Percentiles rank a stretch among this genome's conserved stretches.
These are phyloP conservation scores for Lota lota DNA, from an alignment of 2,113 vertebrate genomes.

Conservation along the genomic window DNA sequence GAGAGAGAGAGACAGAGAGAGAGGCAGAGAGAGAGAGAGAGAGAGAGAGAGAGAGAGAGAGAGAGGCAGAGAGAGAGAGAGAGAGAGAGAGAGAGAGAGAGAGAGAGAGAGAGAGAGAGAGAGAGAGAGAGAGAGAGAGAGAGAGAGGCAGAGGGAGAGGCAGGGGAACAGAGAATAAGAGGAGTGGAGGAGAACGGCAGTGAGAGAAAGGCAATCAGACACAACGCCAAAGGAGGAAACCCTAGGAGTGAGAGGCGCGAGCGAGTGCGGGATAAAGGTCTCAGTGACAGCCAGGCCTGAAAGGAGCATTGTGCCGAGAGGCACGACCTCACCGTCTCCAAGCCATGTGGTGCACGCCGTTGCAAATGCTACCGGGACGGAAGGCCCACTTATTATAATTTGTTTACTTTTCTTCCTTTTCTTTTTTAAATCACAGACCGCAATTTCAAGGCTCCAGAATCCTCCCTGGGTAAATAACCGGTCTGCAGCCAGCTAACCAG, in stretches of 20 bases:
- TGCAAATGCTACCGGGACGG: slow-evolving; percentile 43
- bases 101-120: not conserved
- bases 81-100: not conserved
- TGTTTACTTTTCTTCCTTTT: slow-evolving; percentile 32
- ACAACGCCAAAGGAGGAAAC: slow-evolving; percentile 46
- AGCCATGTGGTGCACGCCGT: slow-evolving; percentile 54
- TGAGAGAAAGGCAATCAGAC: not conserved
- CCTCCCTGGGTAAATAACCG: not conserved
- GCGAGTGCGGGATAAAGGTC: slow-evolving; percentile 58
- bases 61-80: not conserved
- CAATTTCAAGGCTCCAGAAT: slow-evolving; percentile 2
- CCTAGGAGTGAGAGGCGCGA: slow-evolving; percentile 43
- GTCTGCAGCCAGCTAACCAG: too few relatives aligned
- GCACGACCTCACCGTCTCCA: slow-evolving; percentile 64
- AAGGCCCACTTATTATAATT: slow-evolving; percentile 38
- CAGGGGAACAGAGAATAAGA: not conserved
- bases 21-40: slow-evolving; percentile 22
- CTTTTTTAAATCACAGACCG: slow-evolving; percentile 19
- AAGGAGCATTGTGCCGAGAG: slow-evolving; percentile 58
- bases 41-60: too few relatives aligned
- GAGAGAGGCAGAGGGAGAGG: not conserved
- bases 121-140: too few relatives aligned
- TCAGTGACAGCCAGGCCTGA: slow-evolving; percentile 60
- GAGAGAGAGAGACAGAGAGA: slow-evolving; percentile 27
- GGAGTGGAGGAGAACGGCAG: slow-evolving; percentile 70